Evolutionary conservation across 1,140 invertebrate species (phyloP), one percentile per base, ranked within the genome.

Genomic region (Lepidurus arcticus): DNA sequence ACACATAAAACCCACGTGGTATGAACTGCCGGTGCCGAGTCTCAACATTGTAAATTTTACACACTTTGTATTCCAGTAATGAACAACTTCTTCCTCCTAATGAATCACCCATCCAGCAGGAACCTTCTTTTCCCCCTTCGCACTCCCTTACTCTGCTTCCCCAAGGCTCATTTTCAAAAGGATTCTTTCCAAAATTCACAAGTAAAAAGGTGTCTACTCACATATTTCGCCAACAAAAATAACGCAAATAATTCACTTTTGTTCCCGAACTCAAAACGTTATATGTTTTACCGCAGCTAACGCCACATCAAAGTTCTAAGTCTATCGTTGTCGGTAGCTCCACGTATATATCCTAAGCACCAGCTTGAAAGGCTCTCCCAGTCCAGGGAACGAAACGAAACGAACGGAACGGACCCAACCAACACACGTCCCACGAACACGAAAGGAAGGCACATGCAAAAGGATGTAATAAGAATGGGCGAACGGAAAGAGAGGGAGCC

Each of bases 381-480:
- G 53, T n/a, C 16, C 16, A 65, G 16, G 53, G 13, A 13, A 65
- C 53, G 53, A 65, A 65, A 47, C 45, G 45, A 47, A 47, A 65
- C 9, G 53, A 65, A 65, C 9, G 53, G 53, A 65, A 65, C 53
- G 53, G 53, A 65, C 13, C 53, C 53, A 16, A 65, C 53, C 53
- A 65, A 65, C 53, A n/a, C 45, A 65, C 53, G 53, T 65, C 53
- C 53, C 53, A 65, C 53, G 53, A 21, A 65, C 21, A 65, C 53
- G 53, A 65, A 65, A 65, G 53, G 53, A 65, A 65, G 53, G 53
- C 53, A 65, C 8, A 65, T 0, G 16, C 13, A 65, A 21, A 65
- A 65, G 53, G 53, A 65, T 65, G n/a, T 65, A 65, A 65, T 65
- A 65, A 65, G 53, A 65, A 65, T 65, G 13, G 65, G 44, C 65